These are phyloP conservation scores for Progne subis DNA, from an alignment of 2,113 vertebrate genomes.

Conservation along the genomic window DNA sequence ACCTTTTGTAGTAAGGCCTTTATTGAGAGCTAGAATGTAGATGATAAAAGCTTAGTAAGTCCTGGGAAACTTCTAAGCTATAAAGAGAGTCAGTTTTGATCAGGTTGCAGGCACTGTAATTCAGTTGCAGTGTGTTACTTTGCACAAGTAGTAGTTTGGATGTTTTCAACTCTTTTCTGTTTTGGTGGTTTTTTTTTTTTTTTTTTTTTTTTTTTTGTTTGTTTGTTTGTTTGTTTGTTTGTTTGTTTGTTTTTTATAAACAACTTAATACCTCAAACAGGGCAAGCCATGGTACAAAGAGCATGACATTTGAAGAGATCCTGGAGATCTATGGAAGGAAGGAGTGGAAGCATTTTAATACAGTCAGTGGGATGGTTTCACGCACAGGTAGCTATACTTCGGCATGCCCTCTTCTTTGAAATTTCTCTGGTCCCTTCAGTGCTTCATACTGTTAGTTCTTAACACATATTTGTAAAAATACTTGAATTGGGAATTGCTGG, in stretches of 20 bases:
- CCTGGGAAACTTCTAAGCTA: not conserved
- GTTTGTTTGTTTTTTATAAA: too few species aligned
- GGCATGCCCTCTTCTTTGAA: not conserved
- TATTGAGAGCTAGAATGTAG: not conserved
- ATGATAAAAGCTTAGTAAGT: not conserved
- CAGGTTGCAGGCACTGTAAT: not conserved
- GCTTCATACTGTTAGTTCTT: not conserved
- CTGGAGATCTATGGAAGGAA: conserved; percentile 82
- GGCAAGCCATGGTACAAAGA: conserved; percentile 87
- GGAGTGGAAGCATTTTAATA: conserved; percentile 90
- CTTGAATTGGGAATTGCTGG: not conserved
- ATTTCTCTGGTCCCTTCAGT: not conserved
- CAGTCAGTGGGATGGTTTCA: conserved; percentile 83
- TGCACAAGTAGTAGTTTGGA: not conserved
- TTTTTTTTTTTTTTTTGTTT: too few species aligned
- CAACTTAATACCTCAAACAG: conserved; percentile 58
- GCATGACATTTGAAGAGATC: conserved; percentile 82
- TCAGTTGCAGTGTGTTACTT: not conserved
- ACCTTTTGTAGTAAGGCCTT: conserved; percentile 14
- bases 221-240: too few species aligned
- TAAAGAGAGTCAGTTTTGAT: not conserved
- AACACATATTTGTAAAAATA: not conserved
- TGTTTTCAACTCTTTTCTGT: not conserved
- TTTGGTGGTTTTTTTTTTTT: not conserved
- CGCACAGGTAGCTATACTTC: conserved; percentile 81